Conservation (phyloP, 2,797 vertebrate genomes). For the Anguilla marmorata region DNA sequence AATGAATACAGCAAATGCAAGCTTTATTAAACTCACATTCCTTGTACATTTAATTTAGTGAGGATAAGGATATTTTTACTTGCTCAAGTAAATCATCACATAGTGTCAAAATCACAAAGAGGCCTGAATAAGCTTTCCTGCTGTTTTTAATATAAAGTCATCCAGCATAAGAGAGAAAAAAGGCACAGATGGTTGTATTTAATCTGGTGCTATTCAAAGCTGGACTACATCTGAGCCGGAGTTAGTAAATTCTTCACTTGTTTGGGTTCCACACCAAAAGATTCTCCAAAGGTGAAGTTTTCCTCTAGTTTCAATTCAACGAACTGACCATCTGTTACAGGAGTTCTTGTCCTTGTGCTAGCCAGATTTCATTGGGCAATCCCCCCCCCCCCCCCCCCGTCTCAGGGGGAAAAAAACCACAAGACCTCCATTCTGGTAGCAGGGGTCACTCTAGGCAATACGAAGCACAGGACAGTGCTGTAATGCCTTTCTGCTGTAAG, state of each 20-base stretch:
- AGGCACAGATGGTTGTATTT: slow-evolving; percentile 54
- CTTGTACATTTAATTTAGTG: slow-evolving; percentile 53
- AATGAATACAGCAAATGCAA: slow-evolving; percentile 21
- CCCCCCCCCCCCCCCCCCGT: background rate
- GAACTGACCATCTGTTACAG: background rate
- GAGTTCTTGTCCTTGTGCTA: background rate
- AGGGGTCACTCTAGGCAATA: background rate
- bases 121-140: slow-evolving; percentile 48
- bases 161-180: slow-evolving; percentile 51
- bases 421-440: background rate
- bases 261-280: slow-evolving; percentile 34
- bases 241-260: slow-evolving; percentile 42
- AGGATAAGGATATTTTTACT: slow-evolving; percentile 47
- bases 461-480: slow-evolving; percentile 10
- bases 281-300: slow-evolving; percentile 20
- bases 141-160: slow-evolving; percentile 62
- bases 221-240: slow-evolving; percentile 40
- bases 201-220: slow-evolving; percentile 46
- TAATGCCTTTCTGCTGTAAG: background rate
- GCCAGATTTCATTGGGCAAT: background rate
- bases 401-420: background rate
- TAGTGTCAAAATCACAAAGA: slow-evolving; percentile 57
- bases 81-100: slow-evolving; percentile 51
- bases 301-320: background rate
- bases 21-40: slow-evolving; percentile 40